These are phyloP conservation scores for Gallinago media DNA, from an alignment of 2,113 vertebrate species.

Conservation along the genomic window DNA sequence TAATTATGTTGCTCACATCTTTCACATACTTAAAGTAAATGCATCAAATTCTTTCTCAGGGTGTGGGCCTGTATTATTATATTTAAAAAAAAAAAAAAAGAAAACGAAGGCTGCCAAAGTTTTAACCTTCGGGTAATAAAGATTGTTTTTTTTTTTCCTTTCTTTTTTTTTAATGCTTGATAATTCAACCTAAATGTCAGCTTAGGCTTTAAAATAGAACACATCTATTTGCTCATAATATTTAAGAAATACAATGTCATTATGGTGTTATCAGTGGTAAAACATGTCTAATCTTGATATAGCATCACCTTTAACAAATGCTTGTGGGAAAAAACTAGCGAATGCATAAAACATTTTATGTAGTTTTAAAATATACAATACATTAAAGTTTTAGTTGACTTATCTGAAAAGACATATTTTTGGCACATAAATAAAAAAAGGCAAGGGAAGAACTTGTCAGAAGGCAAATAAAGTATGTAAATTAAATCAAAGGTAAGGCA, in stretches of 20 bases:
- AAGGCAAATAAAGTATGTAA: slow-evolving; percentile 85
- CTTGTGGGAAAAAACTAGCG: slow-evolving; percentile 54
- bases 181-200: slow-evolving; percentile 72
- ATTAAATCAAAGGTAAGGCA: slow-evolving; percentile 87
- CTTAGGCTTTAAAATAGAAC: slow-evolving; percentile 67
- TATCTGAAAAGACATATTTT: slow-evolving; percentile 84
- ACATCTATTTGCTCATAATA: slow-evolving; percentile 68
- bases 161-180: slow-evolving; percentile 50
- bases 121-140: slow-evolving; percentile 61
- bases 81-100: slow-evolving; percentile 7
- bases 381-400: slow-evolving; percentile 84
- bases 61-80: slow-evolving; percentile 57
- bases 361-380: slow-evolving; percentile 83
- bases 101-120: slow-evolving; percentile 53
- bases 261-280: slow-evolving; percentile 74
- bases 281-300: slow-evolving; percentile 77
- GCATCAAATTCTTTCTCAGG: slow-evolving; percentile 76
- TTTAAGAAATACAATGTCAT: slow-evolving; percentile 76
- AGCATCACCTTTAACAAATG: slow-evolving; percentile 77
- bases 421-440: slow-evolving; percentile 84
- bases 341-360: slow-evolving; percentile 82
- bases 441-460: slow-evolving; percentile 83
- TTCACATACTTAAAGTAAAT: slow-evolving; percentile 68
- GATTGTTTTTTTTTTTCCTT: not conserved
- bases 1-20: slow-evolving; percentile 70